These are phyloP conservation scores for Bos taurus DNA, from an alignment of 2,113 vertebrate species.

Conservation along the genomic window DNA sequence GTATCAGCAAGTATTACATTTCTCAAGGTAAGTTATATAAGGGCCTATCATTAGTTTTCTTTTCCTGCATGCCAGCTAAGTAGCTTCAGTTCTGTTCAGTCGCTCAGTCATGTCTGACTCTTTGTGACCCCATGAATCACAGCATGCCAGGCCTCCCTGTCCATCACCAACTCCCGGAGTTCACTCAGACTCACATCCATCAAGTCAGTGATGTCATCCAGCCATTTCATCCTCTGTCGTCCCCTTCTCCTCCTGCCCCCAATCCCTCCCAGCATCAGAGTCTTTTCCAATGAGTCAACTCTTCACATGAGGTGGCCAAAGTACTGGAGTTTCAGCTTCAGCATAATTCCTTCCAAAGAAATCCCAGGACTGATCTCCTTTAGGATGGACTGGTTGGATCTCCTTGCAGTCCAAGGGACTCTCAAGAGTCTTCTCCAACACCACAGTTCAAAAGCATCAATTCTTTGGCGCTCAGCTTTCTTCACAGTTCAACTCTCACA, in stretches of 20 bases:
- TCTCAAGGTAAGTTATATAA: background rate
- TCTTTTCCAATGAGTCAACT: too few species aligned
- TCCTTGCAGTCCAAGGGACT: too few species aligned
- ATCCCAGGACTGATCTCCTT: too few species aligned
- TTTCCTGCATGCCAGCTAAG: background rate
- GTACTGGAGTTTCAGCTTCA: too few species aligned
- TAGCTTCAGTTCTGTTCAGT: background rate
- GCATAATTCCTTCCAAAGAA: too few species aligned
- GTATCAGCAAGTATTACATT: background rate
- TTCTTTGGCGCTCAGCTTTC: too few species aligned
- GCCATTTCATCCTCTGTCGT: background rate
- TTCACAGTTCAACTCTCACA: too few species aligned
- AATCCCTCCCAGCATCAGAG: background rate
- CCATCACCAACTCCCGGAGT: background rate
- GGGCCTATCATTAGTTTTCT: background rate
- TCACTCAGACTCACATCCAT: background rate
- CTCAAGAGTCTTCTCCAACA: too few species aligned
- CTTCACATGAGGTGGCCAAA: too few species aligned
- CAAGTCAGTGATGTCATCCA: background rate
- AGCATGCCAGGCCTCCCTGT: fast-evolving
- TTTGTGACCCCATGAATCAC: fast-evolving
- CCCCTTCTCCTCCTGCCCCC: background rate
- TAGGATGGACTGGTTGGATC: too few species aligned
- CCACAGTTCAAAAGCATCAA: too few species aligned
- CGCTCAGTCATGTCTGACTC: fast-evolving